Evolutionary conservation across 2,888 invertebrate species (phyloP).

Genomic region (Plagodis dolabraria): DNA sequence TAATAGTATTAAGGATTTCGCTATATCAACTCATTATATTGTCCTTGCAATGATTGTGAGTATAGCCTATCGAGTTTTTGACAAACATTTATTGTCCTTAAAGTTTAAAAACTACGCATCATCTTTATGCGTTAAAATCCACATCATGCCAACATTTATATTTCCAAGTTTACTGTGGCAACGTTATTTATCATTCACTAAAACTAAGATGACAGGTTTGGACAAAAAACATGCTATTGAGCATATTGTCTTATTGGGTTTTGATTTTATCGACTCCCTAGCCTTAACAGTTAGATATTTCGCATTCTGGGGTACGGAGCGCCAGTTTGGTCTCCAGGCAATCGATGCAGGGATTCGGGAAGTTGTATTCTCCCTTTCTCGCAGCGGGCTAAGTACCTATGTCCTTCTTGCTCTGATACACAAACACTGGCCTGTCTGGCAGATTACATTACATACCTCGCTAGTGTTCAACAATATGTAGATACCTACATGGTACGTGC

Average conservation of each 20-base stretch:
- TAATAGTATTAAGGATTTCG: too few species aligned
- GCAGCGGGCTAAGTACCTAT: constrained; percentile 36
- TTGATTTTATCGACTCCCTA: constrained; percentile 45
- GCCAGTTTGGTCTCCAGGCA: constrained; percentile 58
- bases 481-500: constrained; percentile 10
- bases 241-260: constrained; percentile 22
- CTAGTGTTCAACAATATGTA: constrained; percentile 1
- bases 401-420: constrained; percentile 52
- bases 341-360: constrained; percentile 78
- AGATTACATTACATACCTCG: constrained; percentile 59
- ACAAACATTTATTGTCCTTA: too few species aligned
- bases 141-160: too few species aligned
- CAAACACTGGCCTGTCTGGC: constrained; percentile 60
- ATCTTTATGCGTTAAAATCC: too few species aligned
- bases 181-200: background rate
- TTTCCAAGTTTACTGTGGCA: too few species aligned
- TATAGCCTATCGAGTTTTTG: too few species aligned
- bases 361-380: constrained; percentile 60
- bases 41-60: too few species aligned
- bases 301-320: constrained; percentile 57
- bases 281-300: constrained; percentile 63
- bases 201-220: background rate
- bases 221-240: constrained; percentile 1
- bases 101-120: too few species aligned
- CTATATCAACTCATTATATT: too few species aligned